These are phyloP conservation scores for Philotrypesis tridentata DNA, from an alignment of 1,140 invertebrate genomes.

Conservation along the genomic window DNA sequence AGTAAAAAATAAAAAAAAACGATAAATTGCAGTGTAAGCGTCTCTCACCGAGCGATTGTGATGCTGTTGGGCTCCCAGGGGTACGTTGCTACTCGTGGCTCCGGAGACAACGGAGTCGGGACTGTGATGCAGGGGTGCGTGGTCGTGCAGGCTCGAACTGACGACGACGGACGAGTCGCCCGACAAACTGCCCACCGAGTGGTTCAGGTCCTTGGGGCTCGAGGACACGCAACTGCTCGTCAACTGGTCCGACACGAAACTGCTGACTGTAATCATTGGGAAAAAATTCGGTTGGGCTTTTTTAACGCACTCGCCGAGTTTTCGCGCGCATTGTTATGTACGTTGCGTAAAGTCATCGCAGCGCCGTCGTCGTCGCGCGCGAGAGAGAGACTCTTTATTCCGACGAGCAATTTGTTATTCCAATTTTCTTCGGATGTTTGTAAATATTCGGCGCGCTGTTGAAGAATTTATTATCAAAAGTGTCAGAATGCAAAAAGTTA, in stretches of 20 bases:
- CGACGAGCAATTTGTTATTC: not conserved
- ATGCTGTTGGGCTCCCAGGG: constrained; percentile 16
- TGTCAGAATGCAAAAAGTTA: not conserved
- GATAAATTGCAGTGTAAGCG: too few species aligned
- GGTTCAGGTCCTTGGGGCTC: constrained; percentile 52
- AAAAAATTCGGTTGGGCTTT: not conserved
- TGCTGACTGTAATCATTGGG: constrained; percentile 58
- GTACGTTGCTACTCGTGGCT: constrained; percentile 8
- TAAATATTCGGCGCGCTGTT: constrained; percentile 39
- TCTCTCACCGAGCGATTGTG: constrained; percentile 24
- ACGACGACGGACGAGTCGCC: constrained; percentile 40
- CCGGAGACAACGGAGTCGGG: constrained; percentile 40
- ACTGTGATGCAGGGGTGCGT: constrained; percentile 45
- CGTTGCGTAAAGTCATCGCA: not conserved
- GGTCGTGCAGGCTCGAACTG: constrained; percentile 30
- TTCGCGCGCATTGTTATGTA: too few species aligned
- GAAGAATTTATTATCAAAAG: constrained; percentile 21
- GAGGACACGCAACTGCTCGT: constrained; percentile 57
- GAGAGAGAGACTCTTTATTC: not conserved
- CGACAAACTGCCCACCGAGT: constrained; percentile 35
- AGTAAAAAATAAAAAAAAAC: too few species aligned
- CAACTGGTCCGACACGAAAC: constrained; percentile 62
- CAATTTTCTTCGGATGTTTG: constrained; percentile 17
- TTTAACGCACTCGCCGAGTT: too few species aligned
- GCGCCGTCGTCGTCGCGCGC: not conserved